Evolutionary conservation across 2,888 invertebrate species (phyloP), one percentile per base, ranked within the genome.

Genomic region (Harpalus rubripes): DNA sequence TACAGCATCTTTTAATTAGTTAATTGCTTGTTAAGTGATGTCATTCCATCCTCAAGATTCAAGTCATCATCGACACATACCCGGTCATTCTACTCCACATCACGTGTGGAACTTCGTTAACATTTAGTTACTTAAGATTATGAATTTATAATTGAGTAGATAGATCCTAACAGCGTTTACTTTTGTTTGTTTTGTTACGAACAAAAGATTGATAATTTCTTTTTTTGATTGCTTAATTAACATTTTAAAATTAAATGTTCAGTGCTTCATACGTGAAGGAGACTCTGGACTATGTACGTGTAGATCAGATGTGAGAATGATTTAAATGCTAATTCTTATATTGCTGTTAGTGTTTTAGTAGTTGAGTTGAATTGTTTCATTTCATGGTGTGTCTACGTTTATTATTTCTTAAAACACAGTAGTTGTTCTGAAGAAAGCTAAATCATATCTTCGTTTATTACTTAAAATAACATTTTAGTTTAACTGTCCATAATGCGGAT

Each of bases 11-110:
- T 84, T 84, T 78, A 84, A 84, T 84, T 84, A 84, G 78, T 78
- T 76, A 76, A 84, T 84, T 84, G 52, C 84, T 78, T 84, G 84
- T 84, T 84, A 84, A 84, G 78, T 84, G 84, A 84, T 78, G 84
- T 78, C 78, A 78, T 84, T 78, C 78, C 78, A 16, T 32, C 18
- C 65, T 78, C 63, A 44, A 84, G 78, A 84, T 84, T 84, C 61
- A 41, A 80, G 41, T 41, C 80, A 39, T 80, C 78, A 80, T 80
- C 63, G 80, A 22, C 79, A 61, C 78, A 76, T 18, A 15, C n/a
- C 22, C 72, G 18, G 26, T 68, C n/a, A 16, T 22, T 74, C 72
- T 41, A 7, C 41, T 7, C 41, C 72, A n/a, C 7, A 39, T 15
- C 26, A 72, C 44, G 16, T 16, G 8, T 41, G 6, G 12, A 18